Evolutionary conservation across 1,140 invertebrate genomes (phyloP).

Genomic region (Anoplophora glabripennis): DNA sequence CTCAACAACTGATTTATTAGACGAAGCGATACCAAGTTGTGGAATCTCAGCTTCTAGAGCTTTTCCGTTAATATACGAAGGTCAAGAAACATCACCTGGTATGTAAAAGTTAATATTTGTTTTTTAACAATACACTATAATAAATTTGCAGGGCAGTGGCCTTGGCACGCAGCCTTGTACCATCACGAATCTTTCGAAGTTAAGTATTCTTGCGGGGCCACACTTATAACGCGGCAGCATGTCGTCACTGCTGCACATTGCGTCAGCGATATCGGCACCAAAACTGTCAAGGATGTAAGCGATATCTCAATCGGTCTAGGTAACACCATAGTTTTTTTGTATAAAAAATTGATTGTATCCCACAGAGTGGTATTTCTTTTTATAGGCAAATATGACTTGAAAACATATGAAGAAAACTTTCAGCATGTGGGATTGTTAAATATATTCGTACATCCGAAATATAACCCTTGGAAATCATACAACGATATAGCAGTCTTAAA

Average conservation of each 20-base stretch:
- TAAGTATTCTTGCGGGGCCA: constrained; percentile 71
- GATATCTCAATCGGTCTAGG: constrained; percentile 35
- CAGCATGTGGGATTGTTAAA: constrained; percentile 47
- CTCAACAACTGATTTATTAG: no score
- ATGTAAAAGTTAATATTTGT: no score
- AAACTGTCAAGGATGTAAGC: constrained; percentile 22
- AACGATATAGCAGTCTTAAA: constrained; percentile 65
- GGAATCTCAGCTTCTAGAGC: no score
- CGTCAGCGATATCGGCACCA: constrained; percentile 48
- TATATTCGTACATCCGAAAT: constrained; percentile 58
- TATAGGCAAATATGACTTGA: constrained; percentile 38
- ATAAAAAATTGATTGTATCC: not conserved
- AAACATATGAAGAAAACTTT: constrained; percentile 32
- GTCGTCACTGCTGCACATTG: constrained; percentile 84
- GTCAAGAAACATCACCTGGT: no score
- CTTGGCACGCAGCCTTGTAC: constrained; percentile 44
- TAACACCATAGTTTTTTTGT: not conserved
- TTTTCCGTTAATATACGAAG: no score
- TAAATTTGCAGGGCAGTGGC: constrained; percentile 39
- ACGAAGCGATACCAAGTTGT: no score
- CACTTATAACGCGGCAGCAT: constrained; percentile 68
- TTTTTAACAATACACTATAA: no score
- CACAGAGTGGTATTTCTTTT: constrained; percentile 31
- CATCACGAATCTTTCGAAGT: constrained; percentile 32
- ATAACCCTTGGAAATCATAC: constrained; percentile 54